Percentiles rank a stretch among this genome's conserved stretches.
Evolutionary conservation across 1,140 invertebrate genomes (phyloP).

Genomic region (Panulirus ornatus): DNA sequence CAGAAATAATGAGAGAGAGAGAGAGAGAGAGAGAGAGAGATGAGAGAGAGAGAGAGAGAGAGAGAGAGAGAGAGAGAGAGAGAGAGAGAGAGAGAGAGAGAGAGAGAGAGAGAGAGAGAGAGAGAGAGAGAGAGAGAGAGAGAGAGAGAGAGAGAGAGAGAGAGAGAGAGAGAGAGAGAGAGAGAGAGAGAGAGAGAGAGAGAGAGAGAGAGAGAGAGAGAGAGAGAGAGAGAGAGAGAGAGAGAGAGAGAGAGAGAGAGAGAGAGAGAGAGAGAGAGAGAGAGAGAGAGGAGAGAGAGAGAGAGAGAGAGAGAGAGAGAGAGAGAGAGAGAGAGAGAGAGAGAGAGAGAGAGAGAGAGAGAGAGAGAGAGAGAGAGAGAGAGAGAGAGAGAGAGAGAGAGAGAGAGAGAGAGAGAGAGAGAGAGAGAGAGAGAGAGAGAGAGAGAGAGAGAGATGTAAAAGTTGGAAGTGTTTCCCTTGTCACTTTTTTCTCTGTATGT

Average conservation of each 20-base stretch:
- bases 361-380: not conserved
- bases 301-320: not conserved
- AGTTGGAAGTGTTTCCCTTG: too few species aligned
- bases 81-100: not conserved
- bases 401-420: too few species aligned
- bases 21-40: not conserved
- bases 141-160: too few species aligned
- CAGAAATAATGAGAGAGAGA: not conserved
- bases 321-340: not conserved
- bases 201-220: not conserved
- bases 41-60: not conserved
- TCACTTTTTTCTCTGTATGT: not conserved
- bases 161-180: not conserved
- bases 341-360: not conserved
- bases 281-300: not conserved
- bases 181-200: not conserved
- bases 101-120: not conserved
- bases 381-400: not conserved
- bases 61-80: not conserved
- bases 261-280: not conserved
- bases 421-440: too few species aligned
- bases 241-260: too few species aligned
- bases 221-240: slow-evolving; percentile 4
- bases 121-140: too few species aligned
- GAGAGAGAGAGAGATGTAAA: too few species aligned